Conservation (phyloP, 2,888 invertebrate species). For the Cecidostiba fungosa region DNA sequence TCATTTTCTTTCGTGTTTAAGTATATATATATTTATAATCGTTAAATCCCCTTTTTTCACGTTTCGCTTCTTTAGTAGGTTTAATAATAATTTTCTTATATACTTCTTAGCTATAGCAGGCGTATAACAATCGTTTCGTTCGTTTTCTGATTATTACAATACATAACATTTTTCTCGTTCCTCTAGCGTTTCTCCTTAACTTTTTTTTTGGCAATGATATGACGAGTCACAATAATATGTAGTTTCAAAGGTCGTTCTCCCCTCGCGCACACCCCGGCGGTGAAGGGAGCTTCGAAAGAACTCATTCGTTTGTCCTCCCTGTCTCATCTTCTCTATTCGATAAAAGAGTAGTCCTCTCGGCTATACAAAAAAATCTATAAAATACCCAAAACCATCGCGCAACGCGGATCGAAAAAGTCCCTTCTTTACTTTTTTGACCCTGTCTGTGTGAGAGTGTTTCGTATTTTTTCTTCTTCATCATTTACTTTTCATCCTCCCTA, state of each 20-base stretch:
- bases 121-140: conserved; percentile 76
- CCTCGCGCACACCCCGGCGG: conserved; percentile 31
- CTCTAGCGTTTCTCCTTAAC: conserved; percentile 60
- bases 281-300: conserved; percentile 42
- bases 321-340: not conserved
- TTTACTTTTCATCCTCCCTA: conserved; percentile 13
- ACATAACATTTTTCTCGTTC: conserved; percentile 72
- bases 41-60: conserved; percentile 68
- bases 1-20: conserved; percentile 47
- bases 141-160: conserved; percentile 73
- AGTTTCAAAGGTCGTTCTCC: conserved; percentile 48
- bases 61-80: conserved; percentile 62
- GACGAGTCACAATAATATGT: conserved; percentile 61
- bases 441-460: conserved; percentile 60
- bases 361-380: conserved; percentile 77
- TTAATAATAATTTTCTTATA: conserved; percentile 57
- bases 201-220: conserved; percentile 65
- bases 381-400: conserved; percentile 77
- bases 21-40: conserved; percentile 67
- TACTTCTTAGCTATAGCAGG: conserved; percentile 70
- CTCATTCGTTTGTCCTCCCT: conserved; percentile 28
- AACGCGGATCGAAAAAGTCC: conserved; percentile 68
- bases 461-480: conserved; percentile 39
- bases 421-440: conserved; percentile 64
- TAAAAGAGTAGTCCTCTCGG: conserved; percentile 49